Evolutionary conservation across 2,113 vertebrate genomes (phyloP).

Genomic region (Sterrhoptilus dennistouni): DNA sequence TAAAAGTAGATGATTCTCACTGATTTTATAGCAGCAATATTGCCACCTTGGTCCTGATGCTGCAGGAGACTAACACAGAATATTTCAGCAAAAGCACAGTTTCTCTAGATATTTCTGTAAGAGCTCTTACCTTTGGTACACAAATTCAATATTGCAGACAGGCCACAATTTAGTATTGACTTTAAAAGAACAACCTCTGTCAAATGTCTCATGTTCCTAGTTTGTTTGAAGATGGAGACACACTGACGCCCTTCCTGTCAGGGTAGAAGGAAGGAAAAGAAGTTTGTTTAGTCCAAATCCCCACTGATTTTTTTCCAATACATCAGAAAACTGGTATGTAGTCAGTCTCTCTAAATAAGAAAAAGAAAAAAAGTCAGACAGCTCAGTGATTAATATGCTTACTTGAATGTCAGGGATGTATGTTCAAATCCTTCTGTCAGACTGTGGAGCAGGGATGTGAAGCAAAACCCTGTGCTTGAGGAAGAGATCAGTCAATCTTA

Average conservation of each 20-base stretch:
- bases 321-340: neutral
- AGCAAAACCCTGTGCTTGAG: neutral
- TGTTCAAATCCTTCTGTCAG: neutral
- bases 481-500: neutral
- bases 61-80: neutral
- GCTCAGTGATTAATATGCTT: conserved; percentile 17
- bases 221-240: neutral
- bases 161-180: neutral
- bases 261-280: neutral
- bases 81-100: neutral
- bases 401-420: neutral
- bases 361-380: neutral
- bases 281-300: conserved; percentile 4
- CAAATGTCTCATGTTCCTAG: neutral
- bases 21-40: neutral
- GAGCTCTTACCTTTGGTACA: neutral
- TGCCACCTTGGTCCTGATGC: neutral
- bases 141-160: neutral
- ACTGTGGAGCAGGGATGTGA: neutral
- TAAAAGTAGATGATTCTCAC: neutral
- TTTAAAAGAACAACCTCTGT: neutral
- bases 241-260: neutral
- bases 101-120: neutral
- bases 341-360: neutral
- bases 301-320: neutral